Evolutionary conservation across 2,888 invertebrate genomes (phyloP).

Genomic region (Xylota segnis): DNA sequence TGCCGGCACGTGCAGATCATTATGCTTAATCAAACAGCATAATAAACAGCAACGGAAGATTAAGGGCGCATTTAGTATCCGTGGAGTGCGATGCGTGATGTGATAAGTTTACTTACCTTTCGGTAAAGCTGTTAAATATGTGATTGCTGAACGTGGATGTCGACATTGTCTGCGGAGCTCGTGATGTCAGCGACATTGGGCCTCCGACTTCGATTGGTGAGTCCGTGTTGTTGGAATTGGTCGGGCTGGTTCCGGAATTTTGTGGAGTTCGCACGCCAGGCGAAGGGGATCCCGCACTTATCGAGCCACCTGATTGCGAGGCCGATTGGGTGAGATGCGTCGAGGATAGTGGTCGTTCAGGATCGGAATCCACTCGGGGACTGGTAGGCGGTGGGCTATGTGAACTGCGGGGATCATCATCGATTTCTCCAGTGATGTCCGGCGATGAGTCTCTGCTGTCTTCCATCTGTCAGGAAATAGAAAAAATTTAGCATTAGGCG

Average conservation of each 20-base stretch:
- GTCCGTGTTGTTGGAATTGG: constrained; percentile 86
- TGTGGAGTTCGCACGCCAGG: constrained; percentile 83
- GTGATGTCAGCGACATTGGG: constrained; percentile 83
- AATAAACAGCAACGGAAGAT: constrained; percentile 77
- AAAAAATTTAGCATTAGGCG: background rate
- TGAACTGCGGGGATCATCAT: constrained; percentile 83
- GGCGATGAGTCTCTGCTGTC: constrained; percentile 85
- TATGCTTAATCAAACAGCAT: constrained; percentile 77
- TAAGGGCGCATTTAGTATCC: constrained; percentile 60
- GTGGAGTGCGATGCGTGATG: constrained; percentile 55
- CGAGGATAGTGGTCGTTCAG: constrained; percentile 84
- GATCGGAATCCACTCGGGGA: constrained; percentile 83
- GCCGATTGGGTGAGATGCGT: constrained; percentile 83
- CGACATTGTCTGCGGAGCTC: constrained; percentile 83
- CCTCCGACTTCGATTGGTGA: constrained; percentile 86
- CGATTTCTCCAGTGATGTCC: constrained; percentile 84
- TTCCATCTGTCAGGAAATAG: constrained; percentile 80
- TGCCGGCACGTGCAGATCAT: constrained; percentile 80
- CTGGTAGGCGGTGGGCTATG: constrained; percentile 83
- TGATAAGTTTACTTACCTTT: constrained; percentile 84
- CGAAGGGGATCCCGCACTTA: constrained; percentile 84
- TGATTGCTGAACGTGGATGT: constrained; percentile 88
- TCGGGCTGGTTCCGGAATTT: constrained; percentile 85
- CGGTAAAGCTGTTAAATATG: constrained; percentile 88
- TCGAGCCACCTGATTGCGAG: constrained; percentile 85